Conservation (phyloP, 2,888 invertebrate genomes). For the Ochropleura plecta region DNA sequence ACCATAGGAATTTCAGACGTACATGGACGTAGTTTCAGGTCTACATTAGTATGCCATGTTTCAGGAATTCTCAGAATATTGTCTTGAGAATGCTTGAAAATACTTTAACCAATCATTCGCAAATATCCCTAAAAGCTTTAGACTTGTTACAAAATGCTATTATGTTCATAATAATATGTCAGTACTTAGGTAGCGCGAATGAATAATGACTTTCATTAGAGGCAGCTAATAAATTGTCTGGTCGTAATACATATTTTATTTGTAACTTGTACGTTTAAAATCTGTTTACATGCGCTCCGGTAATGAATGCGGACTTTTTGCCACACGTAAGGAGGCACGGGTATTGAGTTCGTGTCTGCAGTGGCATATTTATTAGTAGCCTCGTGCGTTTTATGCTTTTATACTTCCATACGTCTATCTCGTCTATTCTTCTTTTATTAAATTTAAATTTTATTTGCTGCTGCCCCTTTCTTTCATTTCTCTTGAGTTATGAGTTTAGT, state of each 20-base stretch:
- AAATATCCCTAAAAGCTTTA: neutral
- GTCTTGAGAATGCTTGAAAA: neutral
- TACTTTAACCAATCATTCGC: neutral
- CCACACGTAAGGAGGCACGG: slow-evolving; percentile 69
- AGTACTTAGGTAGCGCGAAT: slow-evolving; percentile 28
- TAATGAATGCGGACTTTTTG: slow-evolving; percentile 73
- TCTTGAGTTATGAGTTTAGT: slow-evolving; percentile 62
- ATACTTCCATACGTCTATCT: slow-evolving; percentile 68
- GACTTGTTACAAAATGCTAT: slow-evolving; percentile 17
- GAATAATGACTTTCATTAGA: slow-evolving; percentile 60
- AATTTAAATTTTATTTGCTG: slow-evolving; percentile 66
- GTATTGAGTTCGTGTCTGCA: slow-evolving; percentile 75
- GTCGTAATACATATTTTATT: slow-evolving; percentile 56
- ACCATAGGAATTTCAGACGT: neutral
- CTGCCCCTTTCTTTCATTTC: slow-evolving; percentile 61
- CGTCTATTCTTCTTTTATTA: slow-evolving; percentile 71
- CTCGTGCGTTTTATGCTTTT: slow-evolving; percentile 78
- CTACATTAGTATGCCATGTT: neutral
- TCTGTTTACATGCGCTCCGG: slow-evolving; percentile 65
- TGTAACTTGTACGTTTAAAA: slow-evolving; percentile 58
- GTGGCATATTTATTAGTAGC: slow-evolving; percentile 81
- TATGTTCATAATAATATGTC: slow-evolving; percentile 18
- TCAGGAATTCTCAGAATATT: neutral
- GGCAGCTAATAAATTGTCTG: slow-evolving; percentile 53
- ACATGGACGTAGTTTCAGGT: neutral